These are phyloP conservation scores for Elanus axillaris DNA, from an alignment of 2,113 vertebrate species.

Conservation along the genomic window DNA sequence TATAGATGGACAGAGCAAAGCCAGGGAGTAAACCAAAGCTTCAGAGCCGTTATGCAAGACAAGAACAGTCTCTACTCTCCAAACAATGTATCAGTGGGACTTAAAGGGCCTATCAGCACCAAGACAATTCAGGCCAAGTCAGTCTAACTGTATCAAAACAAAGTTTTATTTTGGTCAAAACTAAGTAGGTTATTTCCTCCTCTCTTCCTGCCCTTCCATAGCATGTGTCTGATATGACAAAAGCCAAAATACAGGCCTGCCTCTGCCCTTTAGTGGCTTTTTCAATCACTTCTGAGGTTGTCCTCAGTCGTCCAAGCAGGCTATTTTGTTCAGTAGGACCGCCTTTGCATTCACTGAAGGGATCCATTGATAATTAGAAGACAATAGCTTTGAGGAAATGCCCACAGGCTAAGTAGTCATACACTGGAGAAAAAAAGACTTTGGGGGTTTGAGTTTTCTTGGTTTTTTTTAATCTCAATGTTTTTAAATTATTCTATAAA, in stretches of 20 bases:
- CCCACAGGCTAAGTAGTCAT: not conserved
- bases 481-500: not conserved
- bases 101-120: not conserved
- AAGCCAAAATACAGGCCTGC: not conserved
- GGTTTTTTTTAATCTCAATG: not conserved
- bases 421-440: not conserved
- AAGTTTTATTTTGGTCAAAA: slow-evolving; percentile 7
- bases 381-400: slow-evolving; percentile 4
- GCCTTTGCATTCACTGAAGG: not conserved
- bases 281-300: not conserved
- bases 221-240: not conserved
- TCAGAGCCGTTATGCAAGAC: slow-evolving; percentile 4
- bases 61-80: not conserved
- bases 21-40: not conserved
- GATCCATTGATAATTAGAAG: not conserved
- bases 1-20: not conserved
- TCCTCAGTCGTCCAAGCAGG: not conserved
- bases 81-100: slow-evolving; percentile 19
- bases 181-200: not conserved
- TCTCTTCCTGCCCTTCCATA: not conserved
- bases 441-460: not conserved
- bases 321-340: not conserved
- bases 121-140: not conserved
- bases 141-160: not conserved
- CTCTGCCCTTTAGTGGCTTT: not conserved